A percentile compares a stretch with the other conserved stretches of the same genome.
These are phyloP conservation scores for Paralichthys olivaceus DNA, from an alignment of 2,113 vertebrate genomes.

Conservation along the genomic window DNA sequence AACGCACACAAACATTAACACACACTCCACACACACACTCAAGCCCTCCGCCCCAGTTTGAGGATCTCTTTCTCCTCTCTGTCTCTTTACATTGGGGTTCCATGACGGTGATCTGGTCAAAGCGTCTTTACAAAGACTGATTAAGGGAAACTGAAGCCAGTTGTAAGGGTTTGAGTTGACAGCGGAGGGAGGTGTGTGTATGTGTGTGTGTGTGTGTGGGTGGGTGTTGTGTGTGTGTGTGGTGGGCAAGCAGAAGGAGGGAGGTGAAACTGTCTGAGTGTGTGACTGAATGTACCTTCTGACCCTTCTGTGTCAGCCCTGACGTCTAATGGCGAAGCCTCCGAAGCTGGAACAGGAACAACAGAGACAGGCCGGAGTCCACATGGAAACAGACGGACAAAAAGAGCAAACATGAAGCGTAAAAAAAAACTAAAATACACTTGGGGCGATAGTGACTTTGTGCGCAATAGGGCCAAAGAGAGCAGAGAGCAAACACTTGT, in stretches of 20 bases:
- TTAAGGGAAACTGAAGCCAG: conserved; percentile 62
- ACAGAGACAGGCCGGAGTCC: background rate
- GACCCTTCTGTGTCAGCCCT: conserved; percentile 47
- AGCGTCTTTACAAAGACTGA: conserved; percentile 69
- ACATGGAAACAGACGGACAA: conserved; percentile 20
- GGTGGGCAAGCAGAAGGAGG: background rate
- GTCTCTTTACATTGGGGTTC: conserved; percentile 77
- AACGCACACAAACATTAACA: conserved; percentile 51
- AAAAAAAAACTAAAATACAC: background rate
- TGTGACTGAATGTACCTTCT: conserved; percentile 55
- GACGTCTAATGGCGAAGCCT: conserved; percentile 23
- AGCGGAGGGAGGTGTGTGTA: conserved; percentile 28
- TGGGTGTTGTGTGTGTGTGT: conserved; percentile 18
- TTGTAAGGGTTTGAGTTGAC: conserved; percentile 62
- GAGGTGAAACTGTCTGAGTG: conserved; percentile 49
- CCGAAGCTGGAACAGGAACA: background rate
- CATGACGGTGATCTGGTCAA: conserved; percentile 80
- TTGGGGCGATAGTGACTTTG: background rate
- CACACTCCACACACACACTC: conserved; percentile 50
- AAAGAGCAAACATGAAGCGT: conserved; percentile 17
- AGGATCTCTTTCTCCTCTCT: conserved; percentile 74
- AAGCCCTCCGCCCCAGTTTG: conserved; percentile 40
- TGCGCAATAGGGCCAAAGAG: conserved; percentile 16
- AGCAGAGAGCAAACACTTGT: conserved; percentile 27
- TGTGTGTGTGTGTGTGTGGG: background rate